Evolutionary conservation across 2,888 invertebrate genomes (phyloP).

Genomic region (Drosophila anceps): DNA sequence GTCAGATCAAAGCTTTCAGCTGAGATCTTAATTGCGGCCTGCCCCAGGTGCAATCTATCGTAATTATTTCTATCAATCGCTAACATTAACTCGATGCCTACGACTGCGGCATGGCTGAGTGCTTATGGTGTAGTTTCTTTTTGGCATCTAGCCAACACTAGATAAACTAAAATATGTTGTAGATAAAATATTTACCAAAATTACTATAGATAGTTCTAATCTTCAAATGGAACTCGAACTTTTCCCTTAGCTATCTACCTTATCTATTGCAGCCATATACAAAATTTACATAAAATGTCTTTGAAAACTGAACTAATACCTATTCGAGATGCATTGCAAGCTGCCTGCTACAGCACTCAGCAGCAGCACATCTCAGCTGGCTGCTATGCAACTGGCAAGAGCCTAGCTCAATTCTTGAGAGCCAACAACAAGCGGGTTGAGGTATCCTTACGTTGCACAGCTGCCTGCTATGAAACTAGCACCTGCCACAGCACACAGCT

Average conservation of each 20-base stretch:
- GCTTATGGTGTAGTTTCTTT: not conserved
- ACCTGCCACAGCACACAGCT: not conserved
- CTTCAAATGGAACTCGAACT: too few species aligned
- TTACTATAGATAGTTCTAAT: too few species aligned
- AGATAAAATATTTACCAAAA: not conserved
- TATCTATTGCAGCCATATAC: too few species aligned
- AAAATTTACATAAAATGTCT: too few species aligned
- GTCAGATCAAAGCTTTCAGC: slow-evolving; percentile 1
- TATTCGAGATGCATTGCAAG: not conserved
- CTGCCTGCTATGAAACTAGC: slow-evolving; percentile 16
- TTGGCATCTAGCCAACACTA: not conserved
- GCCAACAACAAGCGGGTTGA: not conserved
- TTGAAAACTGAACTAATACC: not conserved
- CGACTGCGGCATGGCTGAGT: not conserved
- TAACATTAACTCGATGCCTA: not conserved
- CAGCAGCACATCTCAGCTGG: not conserved
- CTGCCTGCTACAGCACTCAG: slow-evolving; percentile 18
- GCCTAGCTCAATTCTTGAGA: not conserved
- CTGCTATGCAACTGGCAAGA: slow-evolving; percentile 2
- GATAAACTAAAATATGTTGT: not conserved
- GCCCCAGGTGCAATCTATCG: not conserved
- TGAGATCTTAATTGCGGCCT: slow-evolving; percentile 10
- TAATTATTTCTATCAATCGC: slow-evolving; percentile 8
- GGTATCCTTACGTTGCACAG: not conserved
- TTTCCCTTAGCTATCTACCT: too few species aligned